Conservation (phyloP, 2,797 vertebrate species). For the Gymnodraco acuticeps region DNA sequence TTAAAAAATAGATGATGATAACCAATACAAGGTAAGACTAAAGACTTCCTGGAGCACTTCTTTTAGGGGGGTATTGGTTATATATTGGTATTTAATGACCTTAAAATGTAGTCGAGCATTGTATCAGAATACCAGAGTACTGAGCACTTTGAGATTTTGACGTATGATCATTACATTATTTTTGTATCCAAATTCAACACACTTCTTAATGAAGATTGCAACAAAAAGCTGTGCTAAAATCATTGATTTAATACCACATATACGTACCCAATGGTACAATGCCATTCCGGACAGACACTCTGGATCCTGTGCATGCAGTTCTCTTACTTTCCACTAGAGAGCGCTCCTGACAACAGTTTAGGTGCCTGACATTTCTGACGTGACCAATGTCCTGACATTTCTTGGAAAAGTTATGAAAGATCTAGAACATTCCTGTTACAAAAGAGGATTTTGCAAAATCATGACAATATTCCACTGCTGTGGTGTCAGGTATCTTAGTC, state of each 20-base stretch:
- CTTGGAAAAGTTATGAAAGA: background rate
- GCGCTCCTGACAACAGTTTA: conserved; percentile 22
- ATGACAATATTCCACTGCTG: background rate
- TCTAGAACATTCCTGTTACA: background rate
- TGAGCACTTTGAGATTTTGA: background rate
- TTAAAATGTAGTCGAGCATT: background rate
- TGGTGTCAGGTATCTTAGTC: background rate
- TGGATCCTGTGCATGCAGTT: conserved; percentile 18
- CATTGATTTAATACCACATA: background rate
- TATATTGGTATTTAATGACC: background rate
- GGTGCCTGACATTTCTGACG: background rate
- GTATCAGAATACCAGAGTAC: too few species aligned
- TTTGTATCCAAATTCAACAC: background rate
- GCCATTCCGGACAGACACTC: background rate
- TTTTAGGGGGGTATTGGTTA: background rate
- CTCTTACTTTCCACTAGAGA: conserved; percentile 44
- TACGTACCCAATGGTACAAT: background rate
- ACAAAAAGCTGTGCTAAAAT: background rate
- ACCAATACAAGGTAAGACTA: background rate
- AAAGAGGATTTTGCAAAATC: background rate
- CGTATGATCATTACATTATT: background rate
- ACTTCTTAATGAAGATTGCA: background rate
- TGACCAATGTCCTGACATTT: background rate
- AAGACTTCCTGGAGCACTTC: background rate
- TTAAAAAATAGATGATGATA: too few species aligned